These are phyloP conservation scores for Phengaris arion DNA, from an alignment of 2,888 invertebrate genomes.

Conservation along the genomic window DNA sequence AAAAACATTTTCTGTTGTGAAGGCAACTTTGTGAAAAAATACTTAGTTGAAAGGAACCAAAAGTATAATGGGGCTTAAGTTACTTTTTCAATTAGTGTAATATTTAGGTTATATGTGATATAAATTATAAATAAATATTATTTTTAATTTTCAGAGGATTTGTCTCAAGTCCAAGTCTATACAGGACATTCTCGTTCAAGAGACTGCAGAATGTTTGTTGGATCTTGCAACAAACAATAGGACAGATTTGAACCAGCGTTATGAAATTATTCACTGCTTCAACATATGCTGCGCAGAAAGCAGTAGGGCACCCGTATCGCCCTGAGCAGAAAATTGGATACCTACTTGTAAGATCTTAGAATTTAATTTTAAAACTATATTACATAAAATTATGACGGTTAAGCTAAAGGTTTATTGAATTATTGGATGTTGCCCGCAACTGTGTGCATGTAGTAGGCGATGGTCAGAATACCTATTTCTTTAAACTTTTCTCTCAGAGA, in stretches of 20 bases:
- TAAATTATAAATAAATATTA: not conserved
- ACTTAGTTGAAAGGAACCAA: too few relatives aligned
- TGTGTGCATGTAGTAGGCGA: too few relatives aligned
- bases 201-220: conserved; percentile 52
- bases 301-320: conserved; percentile 52
- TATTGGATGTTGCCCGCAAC: too few relatives aligned
- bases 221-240: conserved; percentile 50
- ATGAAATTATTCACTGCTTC: conserved; percentile 54
- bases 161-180: conserved; percentile 48
- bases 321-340: conserved; percentile 48
- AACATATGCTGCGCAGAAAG: conserved; percentile 54
- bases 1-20: too few relatives aligned
- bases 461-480: too few relatives aligned
- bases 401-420: too few relatives aligned
- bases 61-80: too few relatives aligned
- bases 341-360: conserved; percentile 57
- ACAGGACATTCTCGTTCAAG: conserved; percentile 51
- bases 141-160: conserved; percentile 47
- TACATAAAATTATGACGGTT: too few relatives aligned
- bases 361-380: not conserved
- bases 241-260: conserved; percentile 48
- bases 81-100: too few relatives aligned
- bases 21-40: too few relatives aligned
- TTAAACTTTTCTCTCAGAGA: too few relatives aligned
- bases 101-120: too few relatives aligned